A percentile compares a stretch with the other conserved stretches of the same genome.
Evolutionary conservation across 2,797 vertebrate genomes (phyloP).

Genomic region (Mycteria americana): DNA sequence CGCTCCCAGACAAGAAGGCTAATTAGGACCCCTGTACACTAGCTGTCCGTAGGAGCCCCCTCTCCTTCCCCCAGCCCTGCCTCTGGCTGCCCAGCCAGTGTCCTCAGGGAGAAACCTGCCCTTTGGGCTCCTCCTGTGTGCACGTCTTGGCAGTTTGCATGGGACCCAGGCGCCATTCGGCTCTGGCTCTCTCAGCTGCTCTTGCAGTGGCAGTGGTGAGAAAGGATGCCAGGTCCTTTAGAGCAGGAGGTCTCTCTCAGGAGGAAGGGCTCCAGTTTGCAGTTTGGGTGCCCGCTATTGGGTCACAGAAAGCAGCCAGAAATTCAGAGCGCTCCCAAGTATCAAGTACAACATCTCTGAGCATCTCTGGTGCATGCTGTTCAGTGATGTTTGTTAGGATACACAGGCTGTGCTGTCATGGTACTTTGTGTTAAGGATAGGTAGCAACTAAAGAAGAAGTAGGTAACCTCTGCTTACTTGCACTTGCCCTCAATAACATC

Average conservation of each 20-base stretch:
- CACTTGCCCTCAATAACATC: constrained; percentile 32
- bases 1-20: neutral
- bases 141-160: neutral
- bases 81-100: neutral
- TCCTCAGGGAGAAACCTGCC: neutral
- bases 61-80: neutral
- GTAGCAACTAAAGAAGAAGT: neutral
- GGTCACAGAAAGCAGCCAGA: neutral
- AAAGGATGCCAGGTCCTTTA: neutral
- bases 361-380: neutral
- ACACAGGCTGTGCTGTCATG: neutral
- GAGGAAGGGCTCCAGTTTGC: neutral
- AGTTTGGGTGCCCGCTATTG: neutral
- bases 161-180: rapidly evolving
- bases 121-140: neutral
- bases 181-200: neutral
- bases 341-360: neutral
- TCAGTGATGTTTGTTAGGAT: neutral
- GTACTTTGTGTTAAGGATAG: neutral
- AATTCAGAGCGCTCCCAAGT: neutral
- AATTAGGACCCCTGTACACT: neutral
- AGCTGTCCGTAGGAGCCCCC: neutral
- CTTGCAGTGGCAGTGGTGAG: neutral
- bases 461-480: constrained; percentile 33
- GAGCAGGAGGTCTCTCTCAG: neutral